phyloP scores from a whole-genome alignment of 2,113 vertebrate species.

The Amblyornis subalaris region DNA sequence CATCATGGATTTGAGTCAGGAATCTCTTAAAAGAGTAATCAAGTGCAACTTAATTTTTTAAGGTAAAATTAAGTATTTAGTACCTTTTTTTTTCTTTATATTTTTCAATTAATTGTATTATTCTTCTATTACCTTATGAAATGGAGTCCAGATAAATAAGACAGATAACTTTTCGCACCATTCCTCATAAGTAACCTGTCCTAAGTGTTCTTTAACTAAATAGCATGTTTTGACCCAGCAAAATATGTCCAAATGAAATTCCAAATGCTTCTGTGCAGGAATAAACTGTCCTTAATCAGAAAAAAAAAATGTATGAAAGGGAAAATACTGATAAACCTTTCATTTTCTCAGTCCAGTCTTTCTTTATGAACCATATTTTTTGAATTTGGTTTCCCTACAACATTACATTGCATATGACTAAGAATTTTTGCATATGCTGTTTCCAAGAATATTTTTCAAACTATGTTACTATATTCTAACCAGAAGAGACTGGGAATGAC shows the following conservation, averaged over 20 bases:
- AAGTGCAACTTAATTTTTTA: background rate
- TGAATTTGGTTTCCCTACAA: background rate
- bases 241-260: background rate
- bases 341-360: background rate
- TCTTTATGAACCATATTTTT: background rate
- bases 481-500: background rate
- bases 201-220: background rate
- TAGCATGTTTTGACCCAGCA: accelerated
- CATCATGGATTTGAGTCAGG: background rate
- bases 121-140: background rate
- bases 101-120: background rate
- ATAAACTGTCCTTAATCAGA: background rate
- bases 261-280: background rate
- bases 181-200: background rate
- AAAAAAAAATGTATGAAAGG: background rate
- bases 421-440: background rate
- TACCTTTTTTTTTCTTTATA: accelerated
- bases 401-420: background rate
- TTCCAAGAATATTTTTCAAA: background rate
- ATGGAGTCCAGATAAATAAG: background rate
- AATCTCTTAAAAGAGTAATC: background rate
- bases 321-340: background rate
- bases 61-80: background rate
- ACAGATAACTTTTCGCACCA: background rate
- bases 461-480: background rate